Base-by-base conservation (phyloP, 2,888 invertebrate genomes). In the Calameuta filiformis region DNA sequence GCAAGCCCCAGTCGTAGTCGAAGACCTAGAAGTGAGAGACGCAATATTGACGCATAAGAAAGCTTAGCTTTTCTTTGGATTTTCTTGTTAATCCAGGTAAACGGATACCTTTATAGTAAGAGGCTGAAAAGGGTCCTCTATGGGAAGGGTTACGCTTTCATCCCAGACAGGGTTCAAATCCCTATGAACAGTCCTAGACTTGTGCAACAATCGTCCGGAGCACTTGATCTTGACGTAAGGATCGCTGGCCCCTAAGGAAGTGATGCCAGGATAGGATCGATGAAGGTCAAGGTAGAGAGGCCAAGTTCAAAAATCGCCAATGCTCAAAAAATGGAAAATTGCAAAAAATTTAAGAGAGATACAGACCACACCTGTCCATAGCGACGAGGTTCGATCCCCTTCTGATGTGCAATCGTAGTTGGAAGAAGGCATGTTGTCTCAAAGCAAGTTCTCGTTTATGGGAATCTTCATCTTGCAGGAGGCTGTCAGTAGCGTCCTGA, bases 91-190 rank as follows among this genome's bases (percentile, higher is more conserved):
- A 23, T 56, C 23, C 40, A 23, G 40, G 40, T 23, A 56, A 74
- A 68, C 35, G 68, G 35, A 68, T 68, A 68, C 98, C 94, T 98
- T 98, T 80, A 98, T 94, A 85, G 95, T 94, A 73, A 98, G 94
- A 1, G 96, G 95, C 87, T 95, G 94, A 87, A 97, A 97, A 0
- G 98, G 96, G 93, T 98, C 98, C 92, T 98, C 98, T 81, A 98
- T 95, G 73, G 97, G 97, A 85, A 98, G 94, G 12, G 96, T 96
- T 92, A 99, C 98, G 85, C 95, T 96, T 92, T 99, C 99, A 90
- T 99, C 98, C 99, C 99, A 99, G n/a, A 96, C 94, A 0, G 99
- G 99, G 92, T 99, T 99, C 80, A 99, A 94, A 91, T 98, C 98
- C 87, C 98, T 94, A 92, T 97, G 97, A 80, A 99, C 96, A 78